Percentiles rank a stretch among this genome's conserved stretches.
These are phyloP conservation scores for Hetaerina americana DNA, from an alignment of 1,140 invertebrate genomes.

Conservation along the genomic window DNA sequence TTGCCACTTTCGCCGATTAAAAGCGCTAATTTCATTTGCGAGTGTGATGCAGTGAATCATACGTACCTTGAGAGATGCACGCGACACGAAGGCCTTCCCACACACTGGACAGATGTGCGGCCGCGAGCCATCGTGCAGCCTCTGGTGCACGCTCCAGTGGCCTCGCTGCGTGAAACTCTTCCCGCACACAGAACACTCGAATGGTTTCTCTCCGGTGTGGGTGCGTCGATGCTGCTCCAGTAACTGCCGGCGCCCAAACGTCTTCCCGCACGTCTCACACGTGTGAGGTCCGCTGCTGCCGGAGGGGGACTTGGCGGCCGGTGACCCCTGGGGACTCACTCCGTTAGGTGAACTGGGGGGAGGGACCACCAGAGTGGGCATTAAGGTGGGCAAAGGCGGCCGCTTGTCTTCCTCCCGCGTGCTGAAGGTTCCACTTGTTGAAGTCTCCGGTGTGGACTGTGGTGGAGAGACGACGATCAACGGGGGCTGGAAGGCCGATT, in stretches of 20 bases:
- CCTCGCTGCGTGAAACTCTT: slow-evolving; percentile 16
- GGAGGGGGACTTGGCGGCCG: slow-evolving; percentile 15
- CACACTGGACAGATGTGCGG: slow-evolving; percentile 38
- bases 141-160: slow-evolving; percentile 22
- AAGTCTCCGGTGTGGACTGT: slow-evolving; percentile 13
- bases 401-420: slow-evolving; percentile 6
- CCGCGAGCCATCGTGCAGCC: slow-evolving; percentile 21
- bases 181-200: not conserved
- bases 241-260: not conserved
- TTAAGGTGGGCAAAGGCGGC: slow-evolving; percentile 21
- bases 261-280: not conserved
- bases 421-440: too few relatives aligned
- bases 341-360: slow-evolving; percentile 11
- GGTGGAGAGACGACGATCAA: not conserved
- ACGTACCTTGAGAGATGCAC: slow-evolving; percentile 32
- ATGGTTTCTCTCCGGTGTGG: not conserved
- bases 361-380: slow-evolving; percentile 23
- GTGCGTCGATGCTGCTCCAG: slow-evolving; percentile 30
- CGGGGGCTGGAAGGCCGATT: not conserved
- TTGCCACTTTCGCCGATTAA: too few relatives aligned
- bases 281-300: slow-evolving; percentile 9
- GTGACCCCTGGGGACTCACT: slow-evolving; percentile 3
- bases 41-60: too few relatives aligned
- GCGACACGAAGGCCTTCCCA: slow-evolving; percentile 40
- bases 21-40: too few relatives aligned